Evolutionary conservation across 1,140 invertebrate genomes (phyloP).

Genomic region (Samia ricini): DNA sequence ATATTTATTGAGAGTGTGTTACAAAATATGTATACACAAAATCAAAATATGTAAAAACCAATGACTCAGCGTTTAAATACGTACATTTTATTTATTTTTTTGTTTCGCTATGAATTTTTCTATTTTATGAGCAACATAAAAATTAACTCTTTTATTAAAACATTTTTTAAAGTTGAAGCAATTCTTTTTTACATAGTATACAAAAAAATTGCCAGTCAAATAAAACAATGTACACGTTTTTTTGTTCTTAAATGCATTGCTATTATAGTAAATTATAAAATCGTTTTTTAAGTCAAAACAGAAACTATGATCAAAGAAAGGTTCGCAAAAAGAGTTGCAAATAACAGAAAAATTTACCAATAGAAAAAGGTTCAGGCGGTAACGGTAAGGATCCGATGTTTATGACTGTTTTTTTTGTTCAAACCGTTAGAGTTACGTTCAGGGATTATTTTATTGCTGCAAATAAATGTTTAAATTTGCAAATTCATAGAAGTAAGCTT

Average conservation of each 20-base stretch:
- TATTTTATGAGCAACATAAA: too few relatives aligned
- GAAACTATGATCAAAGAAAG: slow-evolving; percentile 7
- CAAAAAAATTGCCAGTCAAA: not conserved
- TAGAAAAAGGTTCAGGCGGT: not conserved
- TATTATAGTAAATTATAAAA: too few relatives aligned
- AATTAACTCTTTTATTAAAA: not conserved
- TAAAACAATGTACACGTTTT: not conserved
- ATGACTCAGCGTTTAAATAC: too few relatives aligned
- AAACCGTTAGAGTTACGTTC: slow-evolving; percentile 26
- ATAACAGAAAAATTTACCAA: slow-evolving; percentile 42
- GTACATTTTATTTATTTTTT: not conserved
- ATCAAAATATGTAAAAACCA: too few relatives aligned
- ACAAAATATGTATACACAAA: too few relatives aligned
- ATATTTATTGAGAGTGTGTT: too few relatives aligned
- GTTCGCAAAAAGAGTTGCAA: slow-evolving; percentile 58
- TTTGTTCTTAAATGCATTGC: too few relatives aligned
- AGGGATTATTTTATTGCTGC: slow-evolving; percentile 46
- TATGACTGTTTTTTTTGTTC: not conserved
- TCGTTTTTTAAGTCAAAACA: not conserved
- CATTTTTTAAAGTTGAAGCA: not conserved
- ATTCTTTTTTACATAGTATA: not conserved
- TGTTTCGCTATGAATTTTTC: not conserved
- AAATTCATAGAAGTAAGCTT: slow-evolving; percentile 14
- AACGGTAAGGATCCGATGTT: not conserved
- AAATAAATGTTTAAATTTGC: slow-evolving; percentile 26